Conservation (phyloP, 2,113 vertebrate genomes). For the Lepisosteus oculatus region DNA sequence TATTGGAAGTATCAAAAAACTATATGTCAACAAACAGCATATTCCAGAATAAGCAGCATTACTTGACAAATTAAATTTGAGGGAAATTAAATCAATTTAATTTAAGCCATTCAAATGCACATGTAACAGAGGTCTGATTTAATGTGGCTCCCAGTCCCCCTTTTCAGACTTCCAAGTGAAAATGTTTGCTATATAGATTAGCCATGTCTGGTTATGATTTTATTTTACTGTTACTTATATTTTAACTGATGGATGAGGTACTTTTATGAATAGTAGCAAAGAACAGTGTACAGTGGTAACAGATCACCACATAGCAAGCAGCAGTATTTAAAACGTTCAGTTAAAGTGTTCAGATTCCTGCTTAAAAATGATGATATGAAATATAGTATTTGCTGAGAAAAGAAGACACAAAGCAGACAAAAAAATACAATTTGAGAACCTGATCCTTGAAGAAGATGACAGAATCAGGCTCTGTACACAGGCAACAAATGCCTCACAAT, state of each 20-base stretch:
- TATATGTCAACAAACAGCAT: conserved; percentile 19
- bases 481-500: conserved; percentile 9
- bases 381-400: background rate
- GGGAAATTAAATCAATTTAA: conserved; percentile 22
- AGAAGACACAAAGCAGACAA: background rate
- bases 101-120: conserved; percentile 30
- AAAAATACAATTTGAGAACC: conserved; percentile 8
- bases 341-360: conserved; percentile 14
- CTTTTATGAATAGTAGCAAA: conserved; percentile 17
- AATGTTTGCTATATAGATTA: conserved; percentile 12
- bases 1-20: too few species aligned
- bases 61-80: conserved; percentile 21
- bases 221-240: conserved; percentile 26
- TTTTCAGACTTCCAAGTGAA: conserved; percentile 14
- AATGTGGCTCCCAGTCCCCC: conserved; percentile 17
- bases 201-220: conserved; percentile 27
- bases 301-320: conserved; percentile 29
- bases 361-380: conserved; percentile 7
- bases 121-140: conserved; percentile 34
- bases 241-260: conserved; percentile 25
- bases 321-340: conserved; percentile 14
- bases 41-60: conserved; percentile 47
- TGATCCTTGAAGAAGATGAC: conserved; percentile 19
- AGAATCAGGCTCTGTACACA: background rate
- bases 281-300: conserved; percentile 21